Conservation (phyloP, 2,888 invertebrate genomes). For the Gonocerus acuteangulatus region DNA sequence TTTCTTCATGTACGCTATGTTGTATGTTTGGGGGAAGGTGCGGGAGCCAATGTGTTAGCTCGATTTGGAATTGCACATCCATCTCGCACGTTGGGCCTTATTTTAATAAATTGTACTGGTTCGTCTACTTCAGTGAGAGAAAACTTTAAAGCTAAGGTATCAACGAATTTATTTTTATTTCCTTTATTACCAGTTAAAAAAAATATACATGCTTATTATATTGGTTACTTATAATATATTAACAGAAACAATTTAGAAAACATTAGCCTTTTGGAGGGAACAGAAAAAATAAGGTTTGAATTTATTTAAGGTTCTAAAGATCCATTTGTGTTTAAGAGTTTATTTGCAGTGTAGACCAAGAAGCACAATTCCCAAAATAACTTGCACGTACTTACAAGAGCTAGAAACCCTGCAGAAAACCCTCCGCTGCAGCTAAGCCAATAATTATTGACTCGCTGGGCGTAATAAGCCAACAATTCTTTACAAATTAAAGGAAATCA, state of each 20-base stretch:
- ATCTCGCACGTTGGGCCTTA: slow-evolving; percentile 65
- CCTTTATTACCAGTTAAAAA: neutral
- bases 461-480: too few species aligned
- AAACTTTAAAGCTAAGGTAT: slow-evolving; percentile 73
- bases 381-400: too few species aligned
- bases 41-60: slow-evolving; percentile 77
- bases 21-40: slow-evolving; percentile 79
- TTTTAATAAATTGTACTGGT: slow-evolving; percentile 79
- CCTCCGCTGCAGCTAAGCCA: too few species aligned
- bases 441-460: too few species aligned
- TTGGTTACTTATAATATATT: neutral
- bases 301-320: too few species aligned
- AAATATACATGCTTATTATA: neutral
- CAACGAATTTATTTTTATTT: slow-evolving; percentile 9
- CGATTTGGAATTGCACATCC: slow-evolving; percentile 78
- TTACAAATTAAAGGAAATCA: too few species aligned
- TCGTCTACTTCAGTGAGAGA: slow-evolving; percentile 79
- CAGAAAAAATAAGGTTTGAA: too few species aligned
- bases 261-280: too few species aligned
- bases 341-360: too few species aligned
- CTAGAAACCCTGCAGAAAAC: too few species aligned
- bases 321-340: too few species aligned
- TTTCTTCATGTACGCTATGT: slow-evolving; percentile 75
- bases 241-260: neutral
- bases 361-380: too few species aligned